These are phyloP conservation scores for Coracias cyanogaster DNA, from an alignment of 2,797 vertebrate species.

Conservation along the genomic window DNA sequence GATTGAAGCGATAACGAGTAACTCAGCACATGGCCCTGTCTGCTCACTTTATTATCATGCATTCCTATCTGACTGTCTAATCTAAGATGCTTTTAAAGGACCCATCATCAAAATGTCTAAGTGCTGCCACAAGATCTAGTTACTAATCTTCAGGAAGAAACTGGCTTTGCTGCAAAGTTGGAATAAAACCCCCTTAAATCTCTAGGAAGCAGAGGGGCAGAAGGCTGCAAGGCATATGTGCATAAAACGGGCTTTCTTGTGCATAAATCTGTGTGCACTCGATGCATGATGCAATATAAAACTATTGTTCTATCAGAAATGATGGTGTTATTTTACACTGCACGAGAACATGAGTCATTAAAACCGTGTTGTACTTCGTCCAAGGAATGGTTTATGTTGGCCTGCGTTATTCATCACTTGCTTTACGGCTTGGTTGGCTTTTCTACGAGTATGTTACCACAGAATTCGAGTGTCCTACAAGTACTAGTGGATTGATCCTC, in stretches of 20 bases:
- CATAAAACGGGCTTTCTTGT: background rate
- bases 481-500: background rate
- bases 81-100: slow-evolving; percentile 53
- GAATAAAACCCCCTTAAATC: background rate
- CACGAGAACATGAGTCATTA: slow-evolving; percentile 17
- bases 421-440: background rate
- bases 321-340: background rate
- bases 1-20: background rate
- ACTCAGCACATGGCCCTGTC: slow-evolving; percentile 21
- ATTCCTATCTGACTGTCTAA: slow-evolving; percentile 57
- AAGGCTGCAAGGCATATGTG: background rate
- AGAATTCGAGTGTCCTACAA: background rate
- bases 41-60: slow-evolving; percentile 31
- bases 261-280: background rate
- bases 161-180: background rate
- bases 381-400: background rate
- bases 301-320: background rate
- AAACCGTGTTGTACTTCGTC: background rate
- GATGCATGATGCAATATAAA: background rate
- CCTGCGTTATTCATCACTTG: background rate
- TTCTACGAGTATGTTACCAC: background rate
- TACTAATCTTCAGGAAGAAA: slow-evolving; percentile 55
- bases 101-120: slow-evolving; percentile 23
- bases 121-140: slow-evolving; percentile 37
- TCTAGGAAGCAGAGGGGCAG: background rate